These are phyloP conservation scores for Cyphomyrmex costatus DNA, from an alignment of 1,140 invertebrate species.

Conservation along the genomic window DNA sequence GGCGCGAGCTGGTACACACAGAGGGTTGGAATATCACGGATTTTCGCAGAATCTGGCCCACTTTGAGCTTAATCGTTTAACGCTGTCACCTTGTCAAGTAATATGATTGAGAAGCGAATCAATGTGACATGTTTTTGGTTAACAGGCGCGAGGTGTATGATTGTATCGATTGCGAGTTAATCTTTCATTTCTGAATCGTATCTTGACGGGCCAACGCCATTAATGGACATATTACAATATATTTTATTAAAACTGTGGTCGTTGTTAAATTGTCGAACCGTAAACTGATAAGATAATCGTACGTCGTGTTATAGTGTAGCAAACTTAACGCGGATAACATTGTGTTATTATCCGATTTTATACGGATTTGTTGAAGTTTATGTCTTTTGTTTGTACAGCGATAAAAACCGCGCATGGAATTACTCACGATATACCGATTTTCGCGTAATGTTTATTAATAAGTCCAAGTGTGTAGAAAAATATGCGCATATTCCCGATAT, in stretches of 20 bases:
- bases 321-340: constrained; percentile 27
- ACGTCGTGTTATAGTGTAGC: constrained; percentile 5
- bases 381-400: constrained; percentile 37
- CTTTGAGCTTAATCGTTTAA: constrained; percentile 69
- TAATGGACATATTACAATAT: not conserved
- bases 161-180: constrained; percentile 2
- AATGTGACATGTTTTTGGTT: constrained; percentile 28
- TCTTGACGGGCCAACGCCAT: not conserved
- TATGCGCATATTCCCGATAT: constrained; percentile 61
- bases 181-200: constrained; percentile 7
- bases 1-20: constrained; percentile 14
- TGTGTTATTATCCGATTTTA: constrained; percentile 36
- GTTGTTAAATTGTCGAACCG: constrained; percentile 31
- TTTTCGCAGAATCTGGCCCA: constrained; percentile 45
- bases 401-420: constrained; percentile 48
- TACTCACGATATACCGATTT: constrained; percentile 55
- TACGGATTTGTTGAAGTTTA: constrained; percentile 34
- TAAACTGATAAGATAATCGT: constrained; percentile 35
- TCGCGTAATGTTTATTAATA: constrained; percentile 60
- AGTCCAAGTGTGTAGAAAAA: constrained; percentile 56
- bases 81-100: constrained; percentile 60
- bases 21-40: constrained; percentile 45
- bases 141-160: not conserved
- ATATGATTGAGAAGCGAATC: constrained; percentile 30
- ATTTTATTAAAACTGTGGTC: not conserved